Conservation (phyloP, 2,888 invertebrate genomes). For the Seira ritae region DNA sequence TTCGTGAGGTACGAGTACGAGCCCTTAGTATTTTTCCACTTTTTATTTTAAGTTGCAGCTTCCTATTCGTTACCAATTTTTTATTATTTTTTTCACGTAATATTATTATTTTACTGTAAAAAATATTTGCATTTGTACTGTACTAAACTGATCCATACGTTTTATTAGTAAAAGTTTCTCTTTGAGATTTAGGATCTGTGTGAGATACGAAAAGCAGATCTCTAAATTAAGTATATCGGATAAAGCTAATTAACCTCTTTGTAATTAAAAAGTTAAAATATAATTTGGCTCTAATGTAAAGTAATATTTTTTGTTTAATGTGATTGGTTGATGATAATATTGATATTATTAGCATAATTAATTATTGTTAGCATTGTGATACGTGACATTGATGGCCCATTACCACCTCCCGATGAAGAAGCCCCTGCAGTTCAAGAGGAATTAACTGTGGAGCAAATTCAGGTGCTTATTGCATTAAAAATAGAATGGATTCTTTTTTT, state of each 20-base stretch:
- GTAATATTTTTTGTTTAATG: constrained; percentile 13
- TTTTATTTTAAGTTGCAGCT: constrained; percentile 45
- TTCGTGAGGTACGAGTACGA: constrained; percentile 1
- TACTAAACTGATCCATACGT: no score
- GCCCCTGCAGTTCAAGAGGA: constrained; percentile 46
- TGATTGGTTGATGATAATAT: constrained; percentile 34
- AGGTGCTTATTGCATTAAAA: constrained; percentile 62
- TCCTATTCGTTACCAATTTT: constrained; percentile 7
- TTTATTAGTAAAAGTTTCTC: not conserved
- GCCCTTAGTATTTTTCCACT: not conserved
- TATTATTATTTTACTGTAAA: constrained; percentile 28
- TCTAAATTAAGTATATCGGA: not conserved
- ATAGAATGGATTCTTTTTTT: constrained; percentile 26
- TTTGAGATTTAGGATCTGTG: constrained; percentile 5
- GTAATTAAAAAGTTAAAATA: not conserved
- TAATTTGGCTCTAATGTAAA: not conserved
- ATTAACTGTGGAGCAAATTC: constrained; percentile 65
- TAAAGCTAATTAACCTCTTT: not conserved
- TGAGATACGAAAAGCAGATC: constrained; percentile 34
- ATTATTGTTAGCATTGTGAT: constrained; percentile 62
- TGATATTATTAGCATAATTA: constrained; percentile 59
- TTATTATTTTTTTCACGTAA: constrained; percentile 1
- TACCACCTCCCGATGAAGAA: constrained; percentile 37
- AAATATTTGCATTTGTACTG: constrained; percentile 4
- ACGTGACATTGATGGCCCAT: constrained; percentile 66